Base-by-base conservation (phyloP, 2,797 vertebrate species). In the Argyrosomus regius region DNA sequence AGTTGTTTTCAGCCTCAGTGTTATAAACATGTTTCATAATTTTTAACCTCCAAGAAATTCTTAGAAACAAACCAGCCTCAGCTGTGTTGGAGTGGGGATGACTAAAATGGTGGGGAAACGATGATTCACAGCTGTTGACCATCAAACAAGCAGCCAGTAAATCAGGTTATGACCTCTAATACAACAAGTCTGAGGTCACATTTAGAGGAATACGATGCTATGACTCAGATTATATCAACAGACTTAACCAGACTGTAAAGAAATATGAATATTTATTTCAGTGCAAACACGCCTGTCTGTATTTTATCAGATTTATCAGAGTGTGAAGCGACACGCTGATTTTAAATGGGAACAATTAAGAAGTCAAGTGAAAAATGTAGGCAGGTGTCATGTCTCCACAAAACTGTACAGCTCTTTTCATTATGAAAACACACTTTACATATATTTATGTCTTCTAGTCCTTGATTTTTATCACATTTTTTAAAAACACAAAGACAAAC, bases 1-100 rank as follows among this genome's bases (percentile, higher is more conserved):
- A 54, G 80, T 63, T 77, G 58, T 70, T 72, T 63, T 20, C 52
- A 43, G 46, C 1, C 28, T 3, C 6, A 50, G 6, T 43, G 60
- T 66, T 3, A 28, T 18, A 22, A 61, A 48, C 54, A 31, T 66
- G 22, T 75, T 57, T 31, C 7, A 68, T 14, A 6, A 39, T n/a
- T 60, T 65, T 28, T 35, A 54, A 50, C 52, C 28, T 13, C 16
- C 0, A 48, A 18, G 54, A 39, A 43, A 52, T 28, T 41, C 46
- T 17, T 18, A 7, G 13, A 22, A 17, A 24, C 1, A 39, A 39
- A 26, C 4, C 6, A 26, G 8, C 46, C 31, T 14, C 8, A 46
- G 24, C 8, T 46, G 26, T 18, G 6, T 0, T 0, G 1, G 14
- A 31, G 70, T 12, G 11, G 9, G 49, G 5, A 13, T 22, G 61